These are phyloP conservation scores for Bolborhynchus lineola DNA, from an alignment of 2,113 vertebrate species.

Conservation along the genomic window DNA sequence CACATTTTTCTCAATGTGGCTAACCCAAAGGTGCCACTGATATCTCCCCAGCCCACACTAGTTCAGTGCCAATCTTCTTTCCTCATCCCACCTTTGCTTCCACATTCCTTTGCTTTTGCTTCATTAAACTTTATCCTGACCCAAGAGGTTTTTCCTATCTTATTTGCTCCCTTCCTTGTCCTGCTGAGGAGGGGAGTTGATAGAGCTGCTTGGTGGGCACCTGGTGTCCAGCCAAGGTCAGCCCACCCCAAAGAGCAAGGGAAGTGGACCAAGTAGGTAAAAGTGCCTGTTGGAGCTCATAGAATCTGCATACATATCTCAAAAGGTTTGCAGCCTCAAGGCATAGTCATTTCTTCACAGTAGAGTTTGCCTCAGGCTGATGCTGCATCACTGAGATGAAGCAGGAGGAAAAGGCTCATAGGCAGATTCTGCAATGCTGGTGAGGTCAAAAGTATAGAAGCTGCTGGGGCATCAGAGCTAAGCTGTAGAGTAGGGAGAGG, in stretches of 20 bases:
- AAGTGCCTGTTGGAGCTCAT: not conserved
- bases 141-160: not conserved
- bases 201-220: not conserved
- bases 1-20: fast-evolving
- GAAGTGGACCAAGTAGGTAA: not conserved
- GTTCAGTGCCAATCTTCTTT: not conserved
- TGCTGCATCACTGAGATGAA: not conserved
- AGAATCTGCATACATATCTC: not conserved
- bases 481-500: conserved; percentile 16
- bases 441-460: conserved; percentile 44
- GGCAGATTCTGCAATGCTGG: not conserved
- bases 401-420: not conserved
- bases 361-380: not conserved
- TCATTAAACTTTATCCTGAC: not conserved
- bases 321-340: not conserved
- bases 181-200: not conserved
- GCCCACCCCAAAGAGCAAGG: not conserved
- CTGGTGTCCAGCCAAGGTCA: not conserved
- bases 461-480: not conserved
- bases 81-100: not conserved
- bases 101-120: not conserved
- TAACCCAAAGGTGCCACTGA: not conserved
- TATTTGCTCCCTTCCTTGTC: not conserved
- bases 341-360: not conserved
- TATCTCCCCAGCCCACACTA: not conserved